Evolutionary conservation across 2,113 vertebrate species (phyloP).

Genomic region (Indicator maculatus): DNA sequence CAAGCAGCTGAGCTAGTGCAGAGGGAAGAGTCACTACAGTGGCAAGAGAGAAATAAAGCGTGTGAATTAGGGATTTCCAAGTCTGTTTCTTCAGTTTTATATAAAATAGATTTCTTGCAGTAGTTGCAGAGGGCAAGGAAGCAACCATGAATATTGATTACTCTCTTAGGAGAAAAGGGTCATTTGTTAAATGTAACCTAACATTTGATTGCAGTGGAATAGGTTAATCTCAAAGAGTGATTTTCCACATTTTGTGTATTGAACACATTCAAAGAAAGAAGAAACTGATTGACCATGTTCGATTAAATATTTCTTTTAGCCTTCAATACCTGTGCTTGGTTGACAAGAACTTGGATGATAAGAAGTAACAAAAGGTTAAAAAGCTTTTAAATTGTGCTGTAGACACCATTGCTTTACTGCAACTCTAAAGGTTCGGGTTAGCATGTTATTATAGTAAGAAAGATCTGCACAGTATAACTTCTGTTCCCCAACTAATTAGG

Average conservation of each 20-base stretch:
- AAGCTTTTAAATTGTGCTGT: not conserved
- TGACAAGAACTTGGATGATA: not conserved
- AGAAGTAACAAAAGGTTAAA: constrained; percentile 6
- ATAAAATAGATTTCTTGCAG: not conserved
- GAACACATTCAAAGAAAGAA: not conserved
- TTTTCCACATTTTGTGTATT: not conserved
- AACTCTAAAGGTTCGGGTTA: not conserved
- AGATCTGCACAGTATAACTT: not conserved
- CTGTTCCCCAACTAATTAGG: not conserved
- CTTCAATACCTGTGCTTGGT: not conserved
- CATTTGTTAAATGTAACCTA: constrained; percentile 22
- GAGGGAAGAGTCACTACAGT: not conserved
- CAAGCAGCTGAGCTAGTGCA: rapidly evolving
- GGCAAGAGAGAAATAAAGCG: not conserved
- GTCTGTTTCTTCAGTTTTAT: not conserved
- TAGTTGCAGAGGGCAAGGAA: not conserved
- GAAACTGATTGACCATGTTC: not conserved
- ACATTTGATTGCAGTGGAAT: not conserved
- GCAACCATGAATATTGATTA: constrained; percentile 17
- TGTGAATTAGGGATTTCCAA: not conserved
- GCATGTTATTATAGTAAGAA: not conserved
- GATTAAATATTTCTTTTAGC: not conserved
- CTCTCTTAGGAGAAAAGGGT: not conserved
- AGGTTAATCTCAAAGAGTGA: constrained; percentile 41
- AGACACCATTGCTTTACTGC: not conserved